Evolutionary conservation across 2,888 invertebrate species (phyloP), one percentile per base, ranked within the genome.

Genomic region (Orgyia antiqua): DNA sequence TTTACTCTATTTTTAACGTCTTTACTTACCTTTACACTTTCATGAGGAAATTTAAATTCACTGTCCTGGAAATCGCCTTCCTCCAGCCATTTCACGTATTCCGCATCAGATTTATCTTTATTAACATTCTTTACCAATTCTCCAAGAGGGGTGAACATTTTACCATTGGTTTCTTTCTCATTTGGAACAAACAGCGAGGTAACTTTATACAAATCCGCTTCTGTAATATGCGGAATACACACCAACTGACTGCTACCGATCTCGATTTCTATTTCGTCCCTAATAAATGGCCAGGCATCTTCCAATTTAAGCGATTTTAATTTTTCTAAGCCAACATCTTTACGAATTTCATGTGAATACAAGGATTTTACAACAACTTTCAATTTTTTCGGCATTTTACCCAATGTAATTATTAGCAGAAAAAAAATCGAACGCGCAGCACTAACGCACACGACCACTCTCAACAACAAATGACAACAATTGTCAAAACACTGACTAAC

Each of bases 241-340:
- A 87, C 76, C 27, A 84, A 65, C 55, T 84, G 77, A 40, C 71
- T 80, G 46, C 77, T 78, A n/a, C 87, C 87, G 37, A 87, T 86
- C 69, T 87, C 87, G 26, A 66, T 78, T 55, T 87, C 87, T 27
- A 87, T 86, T 73, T 87, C 87, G 40, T 86, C 86, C 51, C 87
- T 70, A 27, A 87, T 87, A 56, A 86, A 87, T 9, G 87, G 87
- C 87, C 87, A 87, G 1, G 87, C 87, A 33, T 87, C 86, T 42
- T 87, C 87, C 24, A 87, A 60, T 45, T 83, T 83, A 6, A 87
- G 57, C 10, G 87, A 87, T 40, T 83, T 78, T 32, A 87, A 60
- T 25, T 54, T 71, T 3, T 74, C 76, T 39, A 87, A 63, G 47
- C 79, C 76, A n/a, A 87, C 86, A 62, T 87, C 87, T 52, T 87